These are phyloP conservation scores for Phengaris alcon DNA, from an alignment of 2,888 invertebrate genomes.

Conservation along the genomic window DNA sequence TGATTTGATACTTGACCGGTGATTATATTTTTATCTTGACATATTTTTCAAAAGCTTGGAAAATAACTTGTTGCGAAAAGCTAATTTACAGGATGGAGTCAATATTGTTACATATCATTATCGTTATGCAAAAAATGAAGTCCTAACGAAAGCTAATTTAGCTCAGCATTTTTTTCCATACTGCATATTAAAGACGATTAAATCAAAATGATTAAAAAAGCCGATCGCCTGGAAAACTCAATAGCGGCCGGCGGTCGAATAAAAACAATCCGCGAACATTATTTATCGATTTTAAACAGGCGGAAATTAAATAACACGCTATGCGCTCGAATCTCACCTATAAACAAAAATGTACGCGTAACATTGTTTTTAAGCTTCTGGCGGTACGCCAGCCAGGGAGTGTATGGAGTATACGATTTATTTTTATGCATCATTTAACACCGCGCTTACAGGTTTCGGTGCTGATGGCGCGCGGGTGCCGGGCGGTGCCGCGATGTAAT, in stretches of 20 bases:
- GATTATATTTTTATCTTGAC: no score
- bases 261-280: constrained; percentile 18
- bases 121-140: no score
- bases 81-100: no score
- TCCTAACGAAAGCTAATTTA: no score
- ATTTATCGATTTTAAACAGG: constrained; percentile 16
- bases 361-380: constrained; percentile 40
- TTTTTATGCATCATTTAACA: constrained; percentile 39
- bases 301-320: constrained; percentile 24
- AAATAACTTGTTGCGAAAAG: no score
- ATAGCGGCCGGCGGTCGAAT: background rate
- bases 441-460: constrained; percentile 31
- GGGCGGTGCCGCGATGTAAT: background rate
- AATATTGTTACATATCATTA: no score
- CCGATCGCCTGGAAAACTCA: constrained; percentile 2
- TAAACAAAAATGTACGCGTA: constrained; percentile 38
- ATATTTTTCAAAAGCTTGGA: no score
- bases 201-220: constrained; percentile 1
- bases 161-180: background rate
- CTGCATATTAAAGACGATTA: background rate
- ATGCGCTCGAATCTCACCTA: constrained; percentile 19
- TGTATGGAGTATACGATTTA: constrained; percentile 40
- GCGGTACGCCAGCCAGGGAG: constrained; percentile 43
- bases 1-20: no score
- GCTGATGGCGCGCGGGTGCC: background rate